Base-by-base conservation (phyloP, 2,888 invertebrate genomes). In the Tetragonula carbonaria region DNA sequence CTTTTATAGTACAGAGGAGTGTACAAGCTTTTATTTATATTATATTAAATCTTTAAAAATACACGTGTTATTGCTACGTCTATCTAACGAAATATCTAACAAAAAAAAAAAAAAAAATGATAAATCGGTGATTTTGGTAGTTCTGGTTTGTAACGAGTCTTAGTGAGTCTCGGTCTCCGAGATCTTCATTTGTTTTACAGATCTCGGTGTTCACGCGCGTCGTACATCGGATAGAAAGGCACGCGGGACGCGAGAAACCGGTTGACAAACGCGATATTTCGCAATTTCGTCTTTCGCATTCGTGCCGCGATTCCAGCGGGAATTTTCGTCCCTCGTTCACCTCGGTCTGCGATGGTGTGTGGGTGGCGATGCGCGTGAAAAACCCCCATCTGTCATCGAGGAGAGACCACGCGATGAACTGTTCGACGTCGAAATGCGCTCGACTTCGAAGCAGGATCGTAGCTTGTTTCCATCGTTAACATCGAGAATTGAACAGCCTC, bases 111-210 rank as follows among this genome's bases (percentile, higher is more conserved):
- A 28, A 28, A 28, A 28, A 28, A 45, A 8, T 45, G 1, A 45
- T 11, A 45, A 45, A 45, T 11, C 8, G 45, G 8, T 45, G 45
- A 8, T 45, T 45, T 45, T 45, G 45, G 45, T 45, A 45, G 45
- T 45, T 45, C 8, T 45, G 8, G 45, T 11, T 8, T 45, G 3
- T 45, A 45, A 45, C 45, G 8, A 45, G 45, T 8, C 45, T 8
- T 45, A 11, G 28, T 2, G 0, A 45, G 8, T 8, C 5, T 53
- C 16, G 21, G n/a, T 28, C 33, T 51, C 28, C 5, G 67, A 63
- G 55, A 73, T 82, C 62, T 63, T 28, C 59, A 16, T 28, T 28
- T 33, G 74, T 50, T 82, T 74, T 65, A 70, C 33, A 57, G 63
- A 45, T n/a, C 38, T 73, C 73, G 73, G 73, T 63, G 18, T 4